Base-by-base conservation (phyloP, 2,888 invertebrate species). In the Cephalotes varians region DNA sequence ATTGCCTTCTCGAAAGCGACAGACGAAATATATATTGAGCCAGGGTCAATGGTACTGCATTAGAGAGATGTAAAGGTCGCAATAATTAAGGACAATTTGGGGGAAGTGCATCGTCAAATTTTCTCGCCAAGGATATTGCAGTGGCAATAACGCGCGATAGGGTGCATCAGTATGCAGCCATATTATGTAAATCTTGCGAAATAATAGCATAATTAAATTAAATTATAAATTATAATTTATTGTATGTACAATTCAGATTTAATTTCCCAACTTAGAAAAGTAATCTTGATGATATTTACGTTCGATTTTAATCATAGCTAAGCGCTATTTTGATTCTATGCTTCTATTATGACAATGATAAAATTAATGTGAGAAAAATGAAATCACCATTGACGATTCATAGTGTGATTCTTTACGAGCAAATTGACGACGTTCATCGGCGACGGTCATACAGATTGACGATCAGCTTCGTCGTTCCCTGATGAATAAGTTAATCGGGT, bases 1-100 rank as follows among this genome's bases (percentile, higher is more conserved):
- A 92, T 92, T 92, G 91, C 83, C 86, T 91, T 92, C 92, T 90
- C 62, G 85, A 91, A 91, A 91, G 84, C 76, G 81, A 81, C 84
- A 82, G 85, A 84, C 90, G 86, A 90, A 91, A 90, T 87, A 84
- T 88, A 85, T 84, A 89, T 87, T 58, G 85, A 85, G 88, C 56
- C 73, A 83, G 83, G 85, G 86, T 86, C 87, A 85, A 51, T 74
- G 85, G 64, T 83, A 60, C 72, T 80, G 60, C 71, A 60, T 80
- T 77, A 69, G 51, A 74, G 62, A 62, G 73, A 58, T 65, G 69
- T 51, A 83, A 85, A 88, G 73, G 80, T 85, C 82, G 74, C 82
- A 60, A 76, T 76, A 82, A 87, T 87, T 83, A 84, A 82, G 82
- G 47, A 65, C 62, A 77, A 69, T 74, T 73, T 54, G 12, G 34